Conservation (phyloP, 2,113 vertebrate genomes). For the Anolis carolinensis region DNA sequence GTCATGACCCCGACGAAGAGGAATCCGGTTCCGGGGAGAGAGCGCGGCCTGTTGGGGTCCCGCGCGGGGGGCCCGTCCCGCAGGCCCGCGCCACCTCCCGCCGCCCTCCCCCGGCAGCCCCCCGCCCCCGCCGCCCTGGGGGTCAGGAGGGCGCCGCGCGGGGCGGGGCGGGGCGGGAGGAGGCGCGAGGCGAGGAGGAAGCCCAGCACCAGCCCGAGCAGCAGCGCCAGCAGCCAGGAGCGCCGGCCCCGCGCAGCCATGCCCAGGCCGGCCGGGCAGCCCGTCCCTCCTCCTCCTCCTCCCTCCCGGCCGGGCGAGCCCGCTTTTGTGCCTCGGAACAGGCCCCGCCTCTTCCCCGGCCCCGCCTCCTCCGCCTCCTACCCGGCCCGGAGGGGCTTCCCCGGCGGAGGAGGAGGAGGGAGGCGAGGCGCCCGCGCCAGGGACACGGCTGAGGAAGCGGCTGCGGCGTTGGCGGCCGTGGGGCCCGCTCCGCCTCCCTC, state of each 20-base stretch:
- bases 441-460: background rate
- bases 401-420: background rate
- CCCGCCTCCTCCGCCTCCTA: background rate
- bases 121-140: conserved; percentile 76
- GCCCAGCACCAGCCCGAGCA: conserved; percentile 89
- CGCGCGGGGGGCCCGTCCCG: conserved; percentile 35
- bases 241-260: conserved; percentile 90
- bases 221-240: conserved; percentile 87
- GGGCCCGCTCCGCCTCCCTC: no score
- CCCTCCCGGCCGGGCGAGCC: background rate
- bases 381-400: conserved; percentile 19
- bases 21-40: conserved; percentile 69
- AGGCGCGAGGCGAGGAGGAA: conserved; percentile 92
- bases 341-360: background rate
- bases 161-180: conserved; percentile 87
- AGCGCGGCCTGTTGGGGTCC: conserved; percentile 50
- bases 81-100: conserved; percentile 53
- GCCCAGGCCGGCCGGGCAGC: conserved; percentile 34
- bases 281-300: conserved; percentile 29
- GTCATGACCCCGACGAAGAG: conserved; percentile 97
- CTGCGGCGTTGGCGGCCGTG: background rate
- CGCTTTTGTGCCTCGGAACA: no score
- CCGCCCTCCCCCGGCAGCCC: conserved; percentile 77
- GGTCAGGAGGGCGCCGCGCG: conserved; percentile 80
- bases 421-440: background rate